A percentile compares a stretch with the other conserved stretches of the same genome.
Conservation (phyloP, 2,888 invertebrate species). For the Lasioglossum leucozonium region DNA sequence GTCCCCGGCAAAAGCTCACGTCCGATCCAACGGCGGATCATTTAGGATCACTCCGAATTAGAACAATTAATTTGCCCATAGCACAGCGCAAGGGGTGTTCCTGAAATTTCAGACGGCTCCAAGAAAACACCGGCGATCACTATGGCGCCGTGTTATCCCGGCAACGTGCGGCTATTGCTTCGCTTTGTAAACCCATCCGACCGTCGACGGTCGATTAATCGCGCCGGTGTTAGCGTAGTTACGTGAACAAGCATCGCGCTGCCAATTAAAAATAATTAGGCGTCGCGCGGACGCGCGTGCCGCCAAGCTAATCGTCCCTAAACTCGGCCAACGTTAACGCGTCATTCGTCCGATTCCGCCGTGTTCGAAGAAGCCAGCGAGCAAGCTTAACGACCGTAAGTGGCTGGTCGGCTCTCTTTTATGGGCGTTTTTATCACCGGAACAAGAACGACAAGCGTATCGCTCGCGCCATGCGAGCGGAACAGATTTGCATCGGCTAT, state of each 20-base stretch:
- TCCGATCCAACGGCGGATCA: not conserved
- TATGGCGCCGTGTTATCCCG: not conserved
- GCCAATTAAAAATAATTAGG: constrained; percentile 31
- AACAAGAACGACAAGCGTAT: constrained; percentile 17
- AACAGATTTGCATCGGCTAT: constrained; percentile 47
- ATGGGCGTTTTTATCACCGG: constrained; percentile 33
- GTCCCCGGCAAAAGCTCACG: not conserved
- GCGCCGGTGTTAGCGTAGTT: not conserved
- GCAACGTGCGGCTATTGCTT: not conserved
- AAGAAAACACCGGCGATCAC: constrained; percentile 21
- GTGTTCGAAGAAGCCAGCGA: not conserved
- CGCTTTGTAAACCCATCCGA: constrained; percentile 2
- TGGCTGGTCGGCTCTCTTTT: constrained; percentile 25
- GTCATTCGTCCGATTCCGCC: constrained; percentile 11
- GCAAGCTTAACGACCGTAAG: constrained; percentile 33
- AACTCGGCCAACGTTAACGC: not conserved
- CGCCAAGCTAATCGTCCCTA: not conserved
- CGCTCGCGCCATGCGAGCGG: not conserved
- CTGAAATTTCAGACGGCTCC: constrained; percentile 41
- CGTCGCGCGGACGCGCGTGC: not conserved
- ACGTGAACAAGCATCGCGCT: not conserved
- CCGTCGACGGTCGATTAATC: constrained; percentile 19
- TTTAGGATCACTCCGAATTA: constrained; percentile 22
- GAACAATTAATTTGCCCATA: constrained; percentile 41
- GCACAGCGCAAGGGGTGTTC: not conserved